phyloP scores from a whole-genome alignment of 2,888 invertebrate genomes.

The Eupithecia vulgata region DNA sequence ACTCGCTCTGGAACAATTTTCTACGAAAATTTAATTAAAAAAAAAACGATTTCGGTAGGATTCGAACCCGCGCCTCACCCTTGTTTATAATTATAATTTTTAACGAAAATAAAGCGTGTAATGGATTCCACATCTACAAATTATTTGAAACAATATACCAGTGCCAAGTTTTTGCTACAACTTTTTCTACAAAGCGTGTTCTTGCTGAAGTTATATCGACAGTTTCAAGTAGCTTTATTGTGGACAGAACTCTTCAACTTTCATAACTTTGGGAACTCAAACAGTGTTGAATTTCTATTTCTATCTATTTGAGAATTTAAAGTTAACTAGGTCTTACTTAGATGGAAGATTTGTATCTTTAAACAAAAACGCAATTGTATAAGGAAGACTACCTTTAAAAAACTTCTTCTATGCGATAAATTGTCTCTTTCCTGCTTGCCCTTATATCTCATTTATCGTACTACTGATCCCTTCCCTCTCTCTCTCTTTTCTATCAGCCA shows the following conservation, averaged over 20 bases:
- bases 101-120: background rate
- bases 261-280: background rate
- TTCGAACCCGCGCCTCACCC: too few relatives aligned
- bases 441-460: too few relatives aligned
- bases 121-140: background rate
- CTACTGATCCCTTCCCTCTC: too few relatives aligned
- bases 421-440: too few relatives aligned
- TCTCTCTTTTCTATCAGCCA: too few relatives aligned
- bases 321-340: background rate
- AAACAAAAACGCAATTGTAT: too few relatives aligned
- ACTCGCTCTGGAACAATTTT: too few relatives aligned
- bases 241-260: slow-evolving; percentile 8
- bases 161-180: slow-evolving; percentile 9
- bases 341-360: too few relatives aligned
- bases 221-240: background rate
- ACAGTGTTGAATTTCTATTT: background rate
- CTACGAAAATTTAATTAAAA: too few relatives aligned
- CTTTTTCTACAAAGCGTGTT: slow-evolving; percentile 2
- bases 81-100: background rate
- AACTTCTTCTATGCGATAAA: too few relatives aligned
- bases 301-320: background rate
- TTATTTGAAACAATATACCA: background rate
- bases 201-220: background rate
- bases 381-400: too few relatives aligned
- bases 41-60: too few relatives aligned